phyloP scores from a whole-genome alignment of 2,113 vertebrate species.

The Alectura lathami region DNA sequence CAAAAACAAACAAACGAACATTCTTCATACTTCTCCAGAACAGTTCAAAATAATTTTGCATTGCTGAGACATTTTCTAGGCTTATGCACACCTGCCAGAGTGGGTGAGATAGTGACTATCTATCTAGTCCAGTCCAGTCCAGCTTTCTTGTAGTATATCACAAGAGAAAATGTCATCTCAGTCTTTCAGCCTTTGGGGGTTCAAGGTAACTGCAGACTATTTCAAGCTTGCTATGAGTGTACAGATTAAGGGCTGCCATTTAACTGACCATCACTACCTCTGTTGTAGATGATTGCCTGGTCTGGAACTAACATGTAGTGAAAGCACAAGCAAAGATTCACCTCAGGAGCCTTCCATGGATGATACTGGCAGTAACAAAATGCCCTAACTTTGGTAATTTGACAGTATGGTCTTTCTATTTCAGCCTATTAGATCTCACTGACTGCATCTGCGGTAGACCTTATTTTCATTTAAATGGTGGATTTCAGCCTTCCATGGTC shows the following conservation, averaged over 20 bases:
- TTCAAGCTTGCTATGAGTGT: not conserved
- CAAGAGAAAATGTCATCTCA: not conserved
- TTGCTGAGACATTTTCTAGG: not conserved
- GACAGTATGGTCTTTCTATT: not conserved
- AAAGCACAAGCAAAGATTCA: rapidly evolving
- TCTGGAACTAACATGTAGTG: not conserved
- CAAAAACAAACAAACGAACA: rapidly evolving
- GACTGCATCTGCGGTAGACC: not conserved
- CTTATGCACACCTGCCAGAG: not conserved
- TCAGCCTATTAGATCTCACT: not conserved
- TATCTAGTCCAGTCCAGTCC: not conserved
- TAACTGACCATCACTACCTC: not conserved
- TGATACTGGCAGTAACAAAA: not conserved
- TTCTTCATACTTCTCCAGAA: not conserved
- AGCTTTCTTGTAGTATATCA: not conserved
- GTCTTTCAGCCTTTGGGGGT: rapidly evolving
- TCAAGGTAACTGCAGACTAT: not conserved
- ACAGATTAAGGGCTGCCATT: not conserved
- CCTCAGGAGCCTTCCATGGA: not conserved
- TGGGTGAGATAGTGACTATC: not conserved
- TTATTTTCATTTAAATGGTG: not conserved
- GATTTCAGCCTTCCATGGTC: not conserved
- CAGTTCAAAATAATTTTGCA: not conserved
- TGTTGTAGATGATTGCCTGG: not conserved
- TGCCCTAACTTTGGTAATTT: not conserved